Conservation (phyloP, 2,113 vertebrate species). For the Megalops atlanticus region DNA sequence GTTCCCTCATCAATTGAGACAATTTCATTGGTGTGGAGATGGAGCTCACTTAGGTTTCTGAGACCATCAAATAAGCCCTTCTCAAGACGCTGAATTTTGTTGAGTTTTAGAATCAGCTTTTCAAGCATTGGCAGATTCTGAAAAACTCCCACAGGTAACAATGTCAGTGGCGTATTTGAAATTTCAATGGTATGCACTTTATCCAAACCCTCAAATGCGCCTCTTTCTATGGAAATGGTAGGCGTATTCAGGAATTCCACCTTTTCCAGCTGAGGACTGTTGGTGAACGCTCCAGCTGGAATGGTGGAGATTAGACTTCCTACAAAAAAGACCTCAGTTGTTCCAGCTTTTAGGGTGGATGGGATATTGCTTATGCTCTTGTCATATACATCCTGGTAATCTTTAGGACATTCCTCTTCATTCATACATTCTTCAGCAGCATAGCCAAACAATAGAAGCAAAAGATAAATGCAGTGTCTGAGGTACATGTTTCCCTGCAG, state of each 20-base stretch:
- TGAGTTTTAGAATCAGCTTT: conserved; percentile 65
- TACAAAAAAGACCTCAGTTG: conserved; percentile 70
- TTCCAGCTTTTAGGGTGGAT: conserved; percentile 40
- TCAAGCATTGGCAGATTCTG: conserved; percentile 61
- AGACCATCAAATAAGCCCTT: conserved; percentile 71
- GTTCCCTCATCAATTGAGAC: conserved; percentile 66
- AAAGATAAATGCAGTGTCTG: conserved; percentile 28
- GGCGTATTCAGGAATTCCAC: conserved; percentile 67
- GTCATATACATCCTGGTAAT: conserved; percentile 59
- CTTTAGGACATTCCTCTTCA: conserved; percentile 30
- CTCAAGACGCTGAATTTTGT: conserved; percentile 58
- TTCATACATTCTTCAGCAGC: conserved; percentile 19
- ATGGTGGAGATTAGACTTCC: conserved; percentile 62
- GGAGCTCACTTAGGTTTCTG: conserved; percentile 54
- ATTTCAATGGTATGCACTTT: conserved; percentile 64
- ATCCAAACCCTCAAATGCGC: conserved; percentile 73
- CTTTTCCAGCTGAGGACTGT: conserved; percentile 62
- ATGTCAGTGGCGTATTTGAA: conserved; percentile 56
- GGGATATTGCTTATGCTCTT: conserved; percentile 60
- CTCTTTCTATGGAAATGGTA: conserved; percentile 62
- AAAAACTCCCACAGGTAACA: conserved; percentile 68
- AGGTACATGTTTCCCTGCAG: conserved; percentile 51
- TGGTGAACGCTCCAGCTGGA: conserved; percentile 63
- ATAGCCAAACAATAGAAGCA: conserved; percentile 40
- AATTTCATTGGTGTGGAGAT: conserved; percentile 67